Percentiles rank a stretch among this genome's conserved stretches.
Conservation (phyloP, 2,888 invertebrate genomes). For the Tortricodes alternella region DNA sequence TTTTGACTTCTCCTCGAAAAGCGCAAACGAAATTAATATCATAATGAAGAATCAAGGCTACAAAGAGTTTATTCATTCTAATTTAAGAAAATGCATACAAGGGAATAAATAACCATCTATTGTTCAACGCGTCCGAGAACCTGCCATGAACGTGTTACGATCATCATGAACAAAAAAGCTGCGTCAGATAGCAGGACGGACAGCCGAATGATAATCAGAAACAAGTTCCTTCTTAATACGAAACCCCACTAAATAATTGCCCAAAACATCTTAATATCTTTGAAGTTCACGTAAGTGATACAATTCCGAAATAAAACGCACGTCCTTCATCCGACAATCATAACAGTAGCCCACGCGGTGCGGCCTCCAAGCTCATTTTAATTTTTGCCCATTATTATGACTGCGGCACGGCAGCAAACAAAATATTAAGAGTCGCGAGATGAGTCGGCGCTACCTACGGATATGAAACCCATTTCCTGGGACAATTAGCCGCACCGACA, state of each 20-base stretch:
- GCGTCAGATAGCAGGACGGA: no score
- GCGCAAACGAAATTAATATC: no score
- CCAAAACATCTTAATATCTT: not conserved
- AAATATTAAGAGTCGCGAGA: slow-evolving; percentile 4
- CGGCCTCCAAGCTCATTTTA: slow-evolving; percentile 2
- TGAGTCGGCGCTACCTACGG: slow-evolving; percentile 24
- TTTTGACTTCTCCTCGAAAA: no score
- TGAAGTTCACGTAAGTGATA: slow-evolving; percentile 1
- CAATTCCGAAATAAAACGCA: not conserved
- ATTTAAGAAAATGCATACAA: no score
- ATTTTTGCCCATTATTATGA: slow-evolving; percentile 3
- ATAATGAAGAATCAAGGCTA: no score
- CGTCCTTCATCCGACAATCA: slow-evolving; percentile 7
- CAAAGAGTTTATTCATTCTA: no score
- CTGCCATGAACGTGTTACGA: no score
- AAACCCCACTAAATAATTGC: not conserved
- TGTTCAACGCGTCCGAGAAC: no score
- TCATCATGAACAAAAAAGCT: no score
- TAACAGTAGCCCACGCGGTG: not conserved
- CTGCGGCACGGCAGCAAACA: slow-evolving; percentile 4
- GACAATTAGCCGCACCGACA: slow-evolving; percentile 51
- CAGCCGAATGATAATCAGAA: no score
- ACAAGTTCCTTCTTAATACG: no score
- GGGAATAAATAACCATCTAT: no score
- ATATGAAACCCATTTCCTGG: slow-evolving; percentile 46